These are phyloP conservation scores for Phymastichus coffea DNA, from an alignment of 1,140 invertebrate species.

Conservation along the genomic window DNA sequence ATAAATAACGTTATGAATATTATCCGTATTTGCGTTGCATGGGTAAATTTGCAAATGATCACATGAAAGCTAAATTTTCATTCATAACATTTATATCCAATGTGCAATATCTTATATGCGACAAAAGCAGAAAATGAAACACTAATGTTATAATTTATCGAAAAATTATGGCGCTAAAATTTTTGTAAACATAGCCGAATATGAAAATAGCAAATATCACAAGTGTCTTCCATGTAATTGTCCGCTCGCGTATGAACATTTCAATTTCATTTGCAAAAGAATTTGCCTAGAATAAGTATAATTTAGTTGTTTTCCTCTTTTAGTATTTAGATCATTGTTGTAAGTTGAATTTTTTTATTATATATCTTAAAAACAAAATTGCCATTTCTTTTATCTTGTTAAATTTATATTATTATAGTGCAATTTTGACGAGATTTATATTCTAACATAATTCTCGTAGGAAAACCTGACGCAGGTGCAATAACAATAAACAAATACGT, in stretches of 20 bases:
- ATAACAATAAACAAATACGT: conserved; percentile 12
- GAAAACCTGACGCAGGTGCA: conserved; percentile 1
- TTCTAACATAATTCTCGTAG: neutral
- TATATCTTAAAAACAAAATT: conserved; percentile 14
- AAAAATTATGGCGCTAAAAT: conserved; percentile 20
- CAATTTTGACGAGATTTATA: conserved; percentile 11
- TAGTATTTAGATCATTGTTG: no score
- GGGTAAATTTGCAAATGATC: no score
- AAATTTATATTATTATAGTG: neutral
- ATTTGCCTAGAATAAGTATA: no score
- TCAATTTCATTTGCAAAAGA: neutral
- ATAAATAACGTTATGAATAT: no score
- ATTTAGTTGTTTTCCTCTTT: no score
- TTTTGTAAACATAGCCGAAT: neutral
- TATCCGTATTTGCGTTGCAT: no score
- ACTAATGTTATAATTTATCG: no score
- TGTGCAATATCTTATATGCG: no score
- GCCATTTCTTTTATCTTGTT: conserved; percentile 20
- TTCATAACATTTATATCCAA: no score
- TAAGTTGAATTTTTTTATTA: no score
- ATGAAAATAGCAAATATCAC: conserved; percentile 42
- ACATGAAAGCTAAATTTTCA: no score
- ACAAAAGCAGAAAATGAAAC: no score
- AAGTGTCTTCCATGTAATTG: conserved; percentile 42
- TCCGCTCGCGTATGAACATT: conserved; percentile 10